These are phyloP conservation scores for Hyperopisus bebe DNA, from an alignment of 2,113 vertebrate genomes.

Conservation along the genomic window DNA sequence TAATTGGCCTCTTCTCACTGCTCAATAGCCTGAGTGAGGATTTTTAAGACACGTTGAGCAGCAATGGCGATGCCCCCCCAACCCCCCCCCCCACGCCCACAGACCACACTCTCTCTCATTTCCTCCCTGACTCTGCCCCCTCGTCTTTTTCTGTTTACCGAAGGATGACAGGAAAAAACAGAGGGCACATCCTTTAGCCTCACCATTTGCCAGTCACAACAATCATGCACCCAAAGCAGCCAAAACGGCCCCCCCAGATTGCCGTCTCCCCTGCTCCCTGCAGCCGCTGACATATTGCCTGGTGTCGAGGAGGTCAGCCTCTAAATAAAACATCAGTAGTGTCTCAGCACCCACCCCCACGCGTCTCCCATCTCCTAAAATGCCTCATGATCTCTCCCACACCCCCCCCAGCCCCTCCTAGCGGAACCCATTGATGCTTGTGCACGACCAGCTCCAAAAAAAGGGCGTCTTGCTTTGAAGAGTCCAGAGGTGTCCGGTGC, in stretches of 20 bases:
- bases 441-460: neutral
- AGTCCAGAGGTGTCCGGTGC: neutral
- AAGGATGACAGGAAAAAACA: conserved; percentile 25
- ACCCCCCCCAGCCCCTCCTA: neutral
- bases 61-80: conserved; percentile 40
- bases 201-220: conserved; percentile 33
- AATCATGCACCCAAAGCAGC: conserved; percentile 24
- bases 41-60: conserved; percentile 55
- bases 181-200: conserved; percentile 35
- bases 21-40: conserved; percentile 48
- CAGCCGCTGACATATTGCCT: conserved; percentile 28
- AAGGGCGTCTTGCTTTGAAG: conserved; percentile 13
- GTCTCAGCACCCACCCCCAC: conserved; percentile 31
- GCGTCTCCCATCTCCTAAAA: conserved; percentile 17
- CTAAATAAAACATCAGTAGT: conserved; percentile 50
- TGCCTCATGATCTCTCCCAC: conserved; percentile 18
- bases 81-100: conserved; percentile 7
- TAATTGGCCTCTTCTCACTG: conserved; percentile 72
- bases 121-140: neutral
- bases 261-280: conserved; percentile 18
- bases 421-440: neutral
- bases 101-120: conserved; percentile 11
- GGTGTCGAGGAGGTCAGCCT: conserved; percentile 31
- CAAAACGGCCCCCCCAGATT: conserved; percentile 39
- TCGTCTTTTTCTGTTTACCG: conserved; percentile 39